Percentiles rank a stretch among this genome's conserved stretches.
phyloP scores from a whole-genome alignment of 2,888 invertebrate genomes.

The Vesta saturnalis region DNA sequence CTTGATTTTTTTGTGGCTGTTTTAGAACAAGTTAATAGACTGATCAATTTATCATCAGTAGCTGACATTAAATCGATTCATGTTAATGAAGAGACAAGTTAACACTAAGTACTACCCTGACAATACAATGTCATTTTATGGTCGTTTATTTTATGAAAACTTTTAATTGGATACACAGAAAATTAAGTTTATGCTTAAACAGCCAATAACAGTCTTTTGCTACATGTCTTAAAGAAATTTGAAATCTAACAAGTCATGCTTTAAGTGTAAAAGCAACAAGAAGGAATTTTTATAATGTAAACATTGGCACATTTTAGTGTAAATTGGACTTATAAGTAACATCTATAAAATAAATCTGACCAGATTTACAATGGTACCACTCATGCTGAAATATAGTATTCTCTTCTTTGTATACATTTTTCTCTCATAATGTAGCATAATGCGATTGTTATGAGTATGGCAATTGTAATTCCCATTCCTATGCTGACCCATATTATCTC shows the following conservation, averaged over 20 bases:
- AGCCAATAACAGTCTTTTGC: slow-evolving; percentile 24
- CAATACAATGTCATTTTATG: slow-evolving; percentile 16
- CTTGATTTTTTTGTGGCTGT: too few species aligned
- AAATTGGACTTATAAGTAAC: background rate
- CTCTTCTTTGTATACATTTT: slow-evolving; percentile 80
- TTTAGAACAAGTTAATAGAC: too few species aligned
- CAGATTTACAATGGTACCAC: slow-evolving; percentile 52
- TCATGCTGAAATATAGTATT: slow-evolving; percentile 78
- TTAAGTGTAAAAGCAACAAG: background rate
- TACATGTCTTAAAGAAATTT: background rate
- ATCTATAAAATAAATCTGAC: slow-evolving; percentile 1
- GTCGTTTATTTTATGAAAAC: slow-evolving; percentile 5
- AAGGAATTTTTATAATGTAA: background rate
- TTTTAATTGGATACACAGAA: slow-evolving; percentile 5
- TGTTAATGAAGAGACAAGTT: slow-evolving; percentile 8
- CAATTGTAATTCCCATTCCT: slow-evolving; percentile 86
- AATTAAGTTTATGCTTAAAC: background rate
- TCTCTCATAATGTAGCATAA: slow-evolving; percentile 84
- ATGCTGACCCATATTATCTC: slow-evolving; percentile 91
- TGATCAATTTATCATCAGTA: background rate
- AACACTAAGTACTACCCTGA: slow-evolving; percentile 19
- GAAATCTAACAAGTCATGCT: background rate
- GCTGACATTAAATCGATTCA: too few species aligned
- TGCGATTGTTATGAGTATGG: slow-evolving; percentile 82
- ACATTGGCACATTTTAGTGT: background rate